Evolutionary conservation across 2,113 vertebrate species (phyloP), one percentile per base, ranked within the genome.

Genomic region (Zapornia atra): DNA sequence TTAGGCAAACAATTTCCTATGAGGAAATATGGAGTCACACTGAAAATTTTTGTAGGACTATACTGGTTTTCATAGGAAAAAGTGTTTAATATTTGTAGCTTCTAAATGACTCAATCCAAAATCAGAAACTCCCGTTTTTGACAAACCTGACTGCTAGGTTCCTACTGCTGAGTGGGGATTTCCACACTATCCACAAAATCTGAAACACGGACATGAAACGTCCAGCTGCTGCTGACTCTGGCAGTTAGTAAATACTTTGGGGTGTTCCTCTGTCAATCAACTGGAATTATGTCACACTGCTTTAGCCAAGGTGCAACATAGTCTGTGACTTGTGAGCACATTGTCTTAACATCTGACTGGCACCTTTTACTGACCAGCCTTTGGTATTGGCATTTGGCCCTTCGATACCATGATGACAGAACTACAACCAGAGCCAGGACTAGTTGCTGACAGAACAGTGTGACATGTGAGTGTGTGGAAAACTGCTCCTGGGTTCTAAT

Each of bases 321-420:
- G 2, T 33, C 33, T 46, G 34, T 44, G 3, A 2, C 61, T 69
- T 29, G 6, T 29, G n/a, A 86, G 38, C 2, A 1, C 2, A 0
- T 57, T 60, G 21, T 66, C 46, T 86, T 79, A 59, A 40, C 19
- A 57, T 75, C 36, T 69, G 53, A 56, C 18, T 50, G 40, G 15
- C 56, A 68, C 8, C 10, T 70, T 90, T 70, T 40, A 59, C 34
- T 63, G 36, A 57, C 24, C 48, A 69, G 18, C n/a, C 44, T 31
- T 70, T 13, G 29, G 25, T 79, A 76, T 22, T 82, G 75, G 66
- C 15, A 31, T 11, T 33, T 33, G 51, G 57, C n/a, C 31, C 46
- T 81, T 57, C 57, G 68, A 73, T 29, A 90, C 33, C 44, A 83
- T 44, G 28, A 65, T 25, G 51, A 76, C 28, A 33, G 44, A 88